Conservation (phyloP, 2,113 vertebrate species). For the Aix galericulata region DNA sequence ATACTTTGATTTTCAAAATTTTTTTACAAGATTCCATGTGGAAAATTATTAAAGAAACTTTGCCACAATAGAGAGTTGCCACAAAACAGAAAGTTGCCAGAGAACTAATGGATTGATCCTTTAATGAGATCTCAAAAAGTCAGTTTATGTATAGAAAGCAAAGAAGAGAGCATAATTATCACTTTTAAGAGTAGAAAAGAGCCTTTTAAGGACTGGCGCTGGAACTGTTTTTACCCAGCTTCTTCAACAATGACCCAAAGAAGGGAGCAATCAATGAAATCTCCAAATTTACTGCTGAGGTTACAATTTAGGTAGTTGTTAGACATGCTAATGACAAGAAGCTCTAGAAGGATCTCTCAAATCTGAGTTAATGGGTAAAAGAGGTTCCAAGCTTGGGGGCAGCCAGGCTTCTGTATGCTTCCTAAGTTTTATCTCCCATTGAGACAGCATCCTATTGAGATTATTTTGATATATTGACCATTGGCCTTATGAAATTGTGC, state of each 20-base stretch:
- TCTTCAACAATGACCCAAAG: neutral
- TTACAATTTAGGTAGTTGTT: neutral
- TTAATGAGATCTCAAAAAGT: neutral
- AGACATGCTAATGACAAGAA: neutral
- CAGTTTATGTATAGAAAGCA: neutral
- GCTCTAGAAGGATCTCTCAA: neutral
- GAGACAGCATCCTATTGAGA: neutral
- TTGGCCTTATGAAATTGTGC: neutral
- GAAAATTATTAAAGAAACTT: neutral
- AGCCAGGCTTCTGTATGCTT: neutral
- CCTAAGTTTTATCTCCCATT: neutral
- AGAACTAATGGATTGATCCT: neutral
- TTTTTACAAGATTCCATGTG: neutral
- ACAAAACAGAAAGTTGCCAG: neutral
- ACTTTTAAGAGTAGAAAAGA: neutral
- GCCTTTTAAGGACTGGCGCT: neutral
- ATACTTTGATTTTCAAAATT: neutral
- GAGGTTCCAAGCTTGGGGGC: neutral
- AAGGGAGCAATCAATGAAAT: neutral
- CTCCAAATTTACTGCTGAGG: neutral
- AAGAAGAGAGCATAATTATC: neutral
- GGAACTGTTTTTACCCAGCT: neutral
- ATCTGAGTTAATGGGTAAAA: neutral
- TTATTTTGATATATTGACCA: neutral
- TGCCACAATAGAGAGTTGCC: neutral